Base-by-base conservation (phyloP, 2,113 vertebrate species). In the Tachysurus fulvidraco region DNA sequence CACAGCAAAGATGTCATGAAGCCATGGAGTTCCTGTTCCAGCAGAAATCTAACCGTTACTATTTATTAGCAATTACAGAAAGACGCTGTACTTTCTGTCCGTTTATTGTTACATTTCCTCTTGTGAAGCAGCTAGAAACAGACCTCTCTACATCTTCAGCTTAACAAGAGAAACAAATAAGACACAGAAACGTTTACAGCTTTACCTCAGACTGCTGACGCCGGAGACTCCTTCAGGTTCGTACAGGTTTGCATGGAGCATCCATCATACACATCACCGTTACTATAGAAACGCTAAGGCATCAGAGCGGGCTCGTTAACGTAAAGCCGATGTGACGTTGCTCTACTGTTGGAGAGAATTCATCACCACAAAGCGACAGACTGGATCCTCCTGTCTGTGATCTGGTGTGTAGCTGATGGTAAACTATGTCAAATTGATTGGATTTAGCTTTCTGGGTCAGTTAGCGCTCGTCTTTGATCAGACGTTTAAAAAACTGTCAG, bases 201-300 rank as follows among this genome's bases (percentile, higher is more conserved):
- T 21, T 44, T 10, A 71, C 19, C 36, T 71, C 36, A 41, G 19
- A 11, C 10, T 25, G 71, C 44, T 25, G 71, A 77, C 25, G 52
- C 23, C 28, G 44, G 74, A 77, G 74, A 77, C 74, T 28, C 46
- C 74, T 54, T 77, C 44, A n/a, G n/a, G n/a, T n/a, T n/a, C 71
- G 13, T 23, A 25, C 3, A 10, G 0, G 9, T 21, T 11, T 5
- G 1, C 23, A 10, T 30, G n/a, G 16, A 71, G 30, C 23, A 2
- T 50, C 23, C 12, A 2, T 25, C 50, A 16, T 23, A 44, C 16
- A 25, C 11, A 5, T 12, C 4, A 6, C 25, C 13, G 23, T 76
- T 50, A 11, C 73, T 50, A 76, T 76, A 7, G 73, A 50, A 76
- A 76, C 44, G 12, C 14, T 5, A 50, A 36, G 2, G 16, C 3